phyloP scores from a whole-genome alignment of 2,797 vertebrate species.

The Babyrousa celebensis region DNA sequence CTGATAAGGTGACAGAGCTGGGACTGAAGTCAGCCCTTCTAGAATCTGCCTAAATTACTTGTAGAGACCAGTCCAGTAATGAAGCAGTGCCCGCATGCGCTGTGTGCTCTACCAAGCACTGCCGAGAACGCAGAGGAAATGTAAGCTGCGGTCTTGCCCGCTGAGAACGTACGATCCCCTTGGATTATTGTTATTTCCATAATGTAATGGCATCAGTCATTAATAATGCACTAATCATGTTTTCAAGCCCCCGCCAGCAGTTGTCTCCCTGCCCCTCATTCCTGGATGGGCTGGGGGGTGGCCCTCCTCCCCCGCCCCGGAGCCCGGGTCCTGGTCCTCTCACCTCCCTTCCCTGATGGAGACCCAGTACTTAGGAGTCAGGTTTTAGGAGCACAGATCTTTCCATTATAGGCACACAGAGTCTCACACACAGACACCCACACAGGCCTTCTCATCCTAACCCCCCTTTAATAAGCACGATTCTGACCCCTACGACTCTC shows the following conservation, averaged over 20 bases:
- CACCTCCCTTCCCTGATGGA: constrained; percentile 24
- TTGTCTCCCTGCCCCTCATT: constrained; percentile 62
- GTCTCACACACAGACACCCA: constrained; percentile 23
- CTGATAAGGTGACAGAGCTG: constrained; percentile 42
- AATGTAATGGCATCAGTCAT: not conserved
- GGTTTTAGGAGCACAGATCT: not conserved
- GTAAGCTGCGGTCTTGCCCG: not conserved
- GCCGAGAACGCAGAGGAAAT: constrained; percentile 44
- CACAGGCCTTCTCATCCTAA: constrained; percentile 82
- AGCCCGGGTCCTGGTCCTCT: not conserved
- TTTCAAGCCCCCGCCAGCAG: constrained; percentile 30
- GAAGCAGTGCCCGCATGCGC: not conserved
- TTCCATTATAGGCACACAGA: not conserved
- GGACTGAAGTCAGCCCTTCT: not conserved
- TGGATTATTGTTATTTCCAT: not conserved
- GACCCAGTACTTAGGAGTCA: constrained; percentile 52
- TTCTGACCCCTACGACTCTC: constrained; percentile 86
- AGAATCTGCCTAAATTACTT: not conserved
- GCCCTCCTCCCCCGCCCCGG: constrained; percentile 4
- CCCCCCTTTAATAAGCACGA: constrained; percentile 84
- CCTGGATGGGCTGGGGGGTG: constrained; percentile 22
- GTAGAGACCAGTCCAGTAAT: not conserved
- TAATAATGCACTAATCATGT: not conserved
- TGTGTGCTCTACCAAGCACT: constrained; percentile 16
- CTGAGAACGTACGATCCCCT: constrained; percentile 18